Evolutionary conservation across 2,113 vertebrate genomes (phyloP).

Genomic region (Vanacampus margaritifer): DNA sequence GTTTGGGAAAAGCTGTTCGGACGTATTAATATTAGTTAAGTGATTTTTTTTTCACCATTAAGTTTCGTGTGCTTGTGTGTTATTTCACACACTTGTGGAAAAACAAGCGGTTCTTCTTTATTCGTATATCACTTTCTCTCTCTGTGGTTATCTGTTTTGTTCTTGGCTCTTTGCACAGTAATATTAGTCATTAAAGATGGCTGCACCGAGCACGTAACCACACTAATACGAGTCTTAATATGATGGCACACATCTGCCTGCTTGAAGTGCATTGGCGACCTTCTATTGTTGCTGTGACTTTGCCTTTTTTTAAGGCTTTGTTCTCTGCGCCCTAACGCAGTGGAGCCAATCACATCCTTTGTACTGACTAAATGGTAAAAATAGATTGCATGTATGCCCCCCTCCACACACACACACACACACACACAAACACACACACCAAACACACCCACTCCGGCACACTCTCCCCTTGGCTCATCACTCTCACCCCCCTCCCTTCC

Average conservation of each 20-base stretch:
- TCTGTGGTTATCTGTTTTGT: constrained; percentile 32
- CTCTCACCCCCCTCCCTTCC: constrained; percentile 41
- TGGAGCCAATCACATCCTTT: constrained; percentile 64
- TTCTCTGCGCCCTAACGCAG: constrained; percentile 43
- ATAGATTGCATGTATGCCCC: constrained; percentile 62
- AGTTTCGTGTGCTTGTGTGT: background rate
- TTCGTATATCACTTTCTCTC: constrained; percentile 8
- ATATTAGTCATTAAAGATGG: background rate
- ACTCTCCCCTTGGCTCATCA: constrained; percentile 44
- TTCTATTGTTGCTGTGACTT: constrained; percentile 53
- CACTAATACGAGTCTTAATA: background rate
- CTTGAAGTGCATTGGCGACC: constrained; percentile 6
- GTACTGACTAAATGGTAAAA: constrained; percentile 70
- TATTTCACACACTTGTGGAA: background rate
- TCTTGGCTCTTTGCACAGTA: constrained; percentile 8
- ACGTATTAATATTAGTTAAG: background rate
- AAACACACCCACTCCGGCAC: constrained; percentile 54
- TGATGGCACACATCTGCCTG: background rate
- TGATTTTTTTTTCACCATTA: too few species aligned
- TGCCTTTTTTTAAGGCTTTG: constrained; percentile 57
- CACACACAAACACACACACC: too few species aligned
- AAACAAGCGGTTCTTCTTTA: constrained; percentile 22
- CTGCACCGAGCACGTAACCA: background rate
- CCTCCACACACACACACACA: constrained; percentile 9
- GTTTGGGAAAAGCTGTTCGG: background rate